Base-by-base conservation (phyloP, 2,113 vertebrate species). In the Prolemur simus region DNA sequence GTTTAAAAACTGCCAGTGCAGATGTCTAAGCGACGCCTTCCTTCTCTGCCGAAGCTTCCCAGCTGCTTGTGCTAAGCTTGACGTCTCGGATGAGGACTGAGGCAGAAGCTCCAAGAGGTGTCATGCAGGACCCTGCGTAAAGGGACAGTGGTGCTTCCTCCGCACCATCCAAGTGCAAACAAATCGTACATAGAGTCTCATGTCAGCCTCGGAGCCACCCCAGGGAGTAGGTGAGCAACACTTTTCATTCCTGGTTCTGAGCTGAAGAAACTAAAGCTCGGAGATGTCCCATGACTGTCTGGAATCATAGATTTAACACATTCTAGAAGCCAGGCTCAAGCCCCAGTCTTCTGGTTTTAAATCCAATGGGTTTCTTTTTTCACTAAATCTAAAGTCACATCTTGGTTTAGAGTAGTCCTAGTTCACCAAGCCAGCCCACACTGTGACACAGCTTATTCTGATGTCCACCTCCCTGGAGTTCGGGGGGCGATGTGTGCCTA, bases 1-100 rank as follows among this genome's bases (percentile, higher is more conserved):
- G 95, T 97, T 98, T 95, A 95, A 95, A 95, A 83, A 47, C 83
- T 21, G 92, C 92, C 80, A 17, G 15, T 80, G 56, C 39, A 39
- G 87, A 95, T 64, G 95, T 92, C 87, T 54, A 18, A 21, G 82
- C 0, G 2, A 58, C n/a, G 82, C 45, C 85, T 66, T 54, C 87
- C 66, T 90, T 64, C 77, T 54, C 64, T 2, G 42, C 84, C 3
- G 52, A 97, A 85, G 91, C 42, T 1, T 94, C 86, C 96, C 97
- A 95, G 94, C 95, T 95, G 95, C 95, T 87, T 6, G 13, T 2
- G 0, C 76, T 5, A 15, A 84, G 64, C 56, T 52, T 32, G 58
- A 2, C 0, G 0, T 73, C 82, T 71, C 76, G 20, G 91, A 58
- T 1, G 3, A 63, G 52, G 34, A 80, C 21, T 34, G 81, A 95